These are phyloP conservation scores for Pteronura brasiliensis DNA, from an alignment of 2,113 vertebrate genomes.

Conservation along the genomic window DNA sequence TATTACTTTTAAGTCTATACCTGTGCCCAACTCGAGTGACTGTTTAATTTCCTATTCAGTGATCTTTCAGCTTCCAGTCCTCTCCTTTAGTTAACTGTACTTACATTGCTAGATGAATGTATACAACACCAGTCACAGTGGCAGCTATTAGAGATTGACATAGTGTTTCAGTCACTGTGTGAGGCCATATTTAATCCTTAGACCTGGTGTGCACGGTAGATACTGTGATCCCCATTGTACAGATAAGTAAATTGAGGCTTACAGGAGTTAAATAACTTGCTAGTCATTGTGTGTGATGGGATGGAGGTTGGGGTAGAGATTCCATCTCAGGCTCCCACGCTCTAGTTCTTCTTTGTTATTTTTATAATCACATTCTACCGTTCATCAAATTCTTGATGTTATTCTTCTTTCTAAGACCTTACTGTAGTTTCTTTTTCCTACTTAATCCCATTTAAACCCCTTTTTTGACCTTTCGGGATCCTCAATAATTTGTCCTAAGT, in stretches of 20 bases:
- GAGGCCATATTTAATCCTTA: neutral
- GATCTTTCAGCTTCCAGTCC: neutral
- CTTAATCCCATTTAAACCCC: neutral
- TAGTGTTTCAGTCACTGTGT: neutral
- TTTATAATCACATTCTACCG: neutral
- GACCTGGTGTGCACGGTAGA: neutral
- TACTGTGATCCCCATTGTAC: neutral
- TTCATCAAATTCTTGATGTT: constrained; percentile 35
- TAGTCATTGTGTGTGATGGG: neutral
- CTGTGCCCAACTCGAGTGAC: neutral
- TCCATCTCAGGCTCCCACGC: neutral
- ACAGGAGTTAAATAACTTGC: neutral
- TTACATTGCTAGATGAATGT: neutral
- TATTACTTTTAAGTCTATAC: neutral
- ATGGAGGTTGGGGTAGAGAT: neutral
- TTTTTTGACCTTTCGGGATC: neutral
- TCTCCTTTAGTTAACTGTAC: constrained; percentile 16
- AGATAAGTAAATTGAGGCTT: constrained; percentile 4
- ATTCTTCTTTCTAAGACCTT: constrained; percentile 28
- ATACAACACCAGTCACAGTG: neutral
- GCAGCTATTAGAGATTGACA: neutral
- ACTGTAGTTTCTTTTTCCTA: neutral
- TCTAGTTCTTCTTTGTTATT: neutral
- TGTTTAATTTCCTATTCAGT: constrained; percentile 4
- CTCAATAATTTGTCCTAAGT: neutral